Percentiles rank a stretch among this genome's conserved stretches.
Conservation (phyloP, 2,888 invertebrate genomes). For the Diarsia mendica region DNA sequence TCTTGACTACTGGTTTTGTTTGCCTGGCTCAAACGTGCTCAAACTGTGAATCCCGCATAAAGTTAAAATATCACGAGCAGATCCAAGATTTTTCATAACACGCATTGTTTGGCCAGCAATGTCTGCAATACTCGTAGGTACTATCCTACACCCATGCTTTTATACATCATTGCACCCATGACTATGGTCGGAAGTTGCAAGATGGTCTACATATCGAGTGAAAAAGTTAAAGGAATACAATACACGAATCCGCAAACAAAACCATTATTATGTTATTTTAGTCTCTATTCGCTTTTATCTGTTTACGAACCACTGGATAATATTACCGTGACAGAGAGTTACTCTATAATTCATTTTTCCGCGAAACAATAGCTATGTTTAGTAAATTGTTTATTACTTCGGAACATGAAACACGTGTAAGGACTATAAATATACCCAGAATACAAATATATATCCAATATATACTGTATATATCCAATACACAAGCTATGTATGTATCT, state of each 20-base stretch:
- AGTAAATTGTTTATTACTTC: slow-evolving; percentile 2
- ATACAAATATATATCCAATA: neutral
- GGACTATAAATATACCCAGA: neutral
- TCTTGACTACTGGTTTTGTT: neutral
- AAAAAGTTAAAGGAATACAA: slow-evolving; percentile 33
- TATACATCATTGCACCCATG: too few species aligned
- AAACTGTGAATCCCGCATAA: neutral
- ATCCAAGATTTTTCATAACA: neutral
- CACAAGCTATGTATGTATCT: neutral
- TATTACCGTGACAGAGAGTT: neutral
- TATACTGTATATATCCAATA: neutral
- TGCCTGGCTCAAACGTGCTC: too few species aligned
- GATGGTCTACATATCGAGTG: slow-evolving; percentile 12
- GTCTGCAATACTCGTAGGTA: neutral
- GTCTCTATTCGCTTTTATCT: neutral
- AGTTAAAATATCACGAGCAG: neutral
- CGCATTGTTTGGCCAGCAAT: neutral
- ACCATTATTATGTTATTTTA: neutral
- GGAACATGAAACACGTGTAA: slow-evolving; percentile 32
- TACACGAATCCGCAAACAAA: neutral
- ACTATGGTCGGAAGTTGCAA: slow-evolving; percentile 27
- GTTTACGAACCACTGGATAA: neutral
- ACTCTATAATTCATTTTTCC: neutral
- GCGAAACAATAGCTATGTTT: slow-evolving; percentile 7
- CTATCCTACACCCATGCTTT: neutral